A percentile compares a stretch with the other conserved stretches of the same genome.
These are phyloP conservation scores for Pontoporia blainvillei DNA, from an alignment of 2,113 vertebrate genomes.

Conservation along the genomic window DNA sequence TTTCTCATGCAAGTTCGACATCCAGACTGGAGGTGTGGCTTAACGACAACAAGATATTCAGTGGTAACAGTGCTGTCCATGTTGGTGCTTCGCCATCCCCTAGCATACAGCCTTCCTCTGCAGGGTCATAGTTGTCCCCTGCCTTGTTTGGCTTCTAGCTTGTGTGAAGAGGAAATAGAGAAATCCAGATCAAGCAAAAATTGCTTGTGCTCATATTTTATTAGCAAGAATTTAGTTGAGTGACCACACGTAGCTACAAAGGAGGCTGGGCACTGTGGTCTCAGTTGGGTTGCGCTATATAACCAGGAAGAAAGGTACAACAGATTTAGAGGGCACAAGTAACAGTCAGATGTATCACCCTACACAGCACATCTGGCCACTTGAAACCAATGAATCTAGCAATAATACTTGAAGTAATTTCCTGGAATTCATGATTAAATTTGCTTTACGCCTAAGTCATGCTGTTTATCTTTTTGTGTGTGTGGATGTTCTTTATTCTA, in stretches of 20 bases:
- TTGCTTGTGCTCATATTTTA: not conserved
- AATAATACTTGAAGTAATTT: slow-evolving; percentile 20
- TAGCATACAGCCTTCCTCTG: not conserved
- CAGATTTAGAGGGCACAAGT: not conserved
- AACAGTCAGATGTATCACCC: not conserved
- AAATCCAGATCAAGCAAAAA: not conserved
- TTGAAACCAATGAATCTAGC: not conserved
- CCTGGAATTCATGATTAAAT: not conserved
- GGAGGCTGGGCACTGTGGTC: not conserved
- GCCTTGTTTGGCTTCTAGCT: not conserved
- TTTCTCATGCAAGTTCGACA: not conserved
- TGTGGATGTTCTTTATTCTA: not conserved
- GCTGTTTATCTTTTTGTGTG: not conserved
- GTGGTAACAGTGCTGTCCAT: not conserved
- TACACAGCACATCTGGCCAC: not conserved
- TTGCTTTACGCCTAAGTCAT: not conserved
- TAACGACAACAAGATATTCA: not conserved
- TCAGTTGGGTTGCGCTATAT: not conserved
- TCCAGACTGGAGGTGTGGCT: not conserved
- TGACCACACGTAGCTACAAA: not conserved
- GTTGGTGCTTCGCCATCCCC: not conserved
- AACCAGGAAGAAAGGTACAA: not conserved
- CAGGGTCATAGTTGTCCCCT: not conserved
- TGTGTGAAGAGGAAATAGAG: not conserved
- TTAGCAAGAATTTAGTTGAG: not conserved